These are phyloP conservation scores for Plagodis pulveraria DNA, from an alignment of 2,888 invertebrate species.

Conservation along the genomic window DNA sequence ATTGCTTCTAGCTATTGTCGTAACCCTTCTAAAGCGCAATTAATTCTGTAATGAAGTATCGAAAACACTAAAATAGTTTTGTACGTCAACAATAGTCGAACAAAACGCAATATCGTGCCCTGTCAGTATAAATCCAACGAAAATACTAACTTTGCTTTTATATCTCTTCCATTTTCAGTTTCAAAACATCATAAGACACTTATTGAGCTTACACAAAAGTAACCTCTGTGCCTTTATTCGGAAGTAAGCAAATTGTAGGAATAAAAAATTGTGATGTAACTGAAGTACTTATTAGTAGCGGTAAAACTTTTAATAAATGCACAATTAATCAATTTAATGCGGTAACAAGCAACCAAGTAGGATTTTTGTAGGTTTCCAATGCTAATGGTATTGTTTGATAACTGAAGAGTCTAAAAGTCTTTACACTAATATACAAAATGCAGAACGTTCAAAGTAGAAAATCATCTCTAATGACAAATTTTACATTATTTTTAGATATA, in stretches of 20 bases:
- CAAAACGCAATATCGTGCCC: conserved; percentile 74
- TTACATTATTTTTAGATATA: no score
- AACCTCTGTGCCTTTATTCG: not conserved
- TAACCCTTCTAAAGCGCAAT: conserved; percentile 8
- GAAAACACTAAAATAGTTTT: conserved; percentile 57
- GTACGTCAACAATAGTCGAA: conserved; percentile 59
- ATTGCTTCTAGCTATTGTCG: not conserved
- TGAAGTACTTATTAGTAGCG: conserved; percentile 31
- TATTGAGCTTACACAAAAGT: not conserved
- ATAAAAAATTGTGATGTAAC: not conserved
- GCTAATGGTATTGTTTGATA: conserved; percentile 22
- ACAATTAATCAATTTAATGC: conserved; percentile 61
- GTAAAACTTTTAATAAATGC: conserved; percentile 66
- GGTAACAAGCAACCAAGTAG: conserved; percentile 35
- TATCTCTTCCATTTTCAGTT: conserved; percentile 33
- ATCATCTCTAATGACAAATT: no score
- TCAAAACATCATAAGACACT: not conserved
- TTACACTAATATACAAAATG: not conserved
- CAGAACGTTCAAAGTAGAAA: no score
- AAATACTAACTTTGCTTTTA: conserved; percentile 73
- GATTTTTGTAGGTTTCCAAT: conserved; percentile 29
- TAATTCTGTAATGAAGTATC: conserved; percentile 48
- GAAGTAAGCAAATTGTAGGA: conserved; percentile 17
- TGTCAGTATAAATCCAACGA: conserved; percentile 74
- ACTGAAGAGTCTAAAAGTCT: conserved; percentile 3